phyloP scores from a whole-genome alignment of 2,797 vertebrate species.

The Periophthalmus magnuspinnatus region DNA sequence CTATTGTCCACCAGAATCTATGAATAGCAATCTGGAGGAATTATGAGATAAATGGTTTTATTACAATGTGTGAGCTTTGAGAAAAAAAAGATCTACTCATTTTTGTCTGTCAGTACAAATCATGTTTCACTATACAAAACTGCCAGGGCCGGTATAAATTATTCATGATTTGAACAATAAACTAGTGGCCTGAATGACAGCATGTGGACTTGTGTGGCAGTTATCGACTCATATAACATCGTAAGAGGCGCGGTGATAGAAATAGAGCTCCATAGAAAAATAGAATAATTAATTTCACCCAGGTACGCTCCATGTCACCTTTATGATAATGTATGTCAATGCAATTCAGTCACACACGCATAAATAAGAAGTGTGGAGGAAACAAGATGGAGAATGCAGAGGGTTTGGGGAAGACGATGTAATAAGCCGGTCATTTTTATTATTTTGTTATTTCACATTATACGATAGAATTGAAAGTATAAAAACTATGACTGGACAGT shows the following conservation, averaged over 20 bases:
- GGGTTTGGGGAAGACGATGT: not conserved
- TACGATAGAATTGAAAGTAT: no score
- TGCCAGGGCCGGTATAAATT: conserved; percentile 47
- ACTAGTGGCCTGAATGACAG: conserved; percentile 45
- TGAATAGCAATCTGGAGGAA: conserved; percentile 50
- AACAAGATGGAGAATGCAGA: conserved; percentile 11
- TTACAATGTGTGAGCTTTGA: conserved; percentile 32
- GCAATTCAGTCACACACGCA: not conserved
- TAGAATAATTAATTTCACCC: conserved; percentile 41
- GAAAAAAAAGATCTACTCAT: conserved; percentile 38
- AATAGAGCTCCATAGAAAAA: conserved; percentile 38
- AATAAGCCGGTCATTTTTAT: no score
- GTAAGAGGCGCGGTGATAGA: conserved; percentile 33
- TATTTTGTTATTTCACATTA: no score
- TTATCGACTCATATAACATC: conserved; percentile 44
- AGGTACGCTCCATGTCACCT: conserved; percentile 20
- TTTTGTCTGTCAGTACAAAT: conserved; percentile 49
- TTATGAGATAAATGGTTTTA: conserved; percentile 49
- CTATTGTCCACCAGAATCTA: conserved; percentile 36
- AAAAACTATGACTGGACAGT: no score
- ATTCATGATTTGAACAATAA: conserved; percentile 57
- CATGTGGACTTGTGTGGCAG: conserved; percentile 40
- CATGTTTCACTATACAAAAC: conserved; percentile 46
- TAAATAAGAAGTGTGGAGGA: conserved; percentile 14
- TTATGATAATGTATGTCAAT: conserved; percentile 37